Conservation (phyloP, 2,888 invertebrate species). For the Schrankia costaestrigalis region DNA sequence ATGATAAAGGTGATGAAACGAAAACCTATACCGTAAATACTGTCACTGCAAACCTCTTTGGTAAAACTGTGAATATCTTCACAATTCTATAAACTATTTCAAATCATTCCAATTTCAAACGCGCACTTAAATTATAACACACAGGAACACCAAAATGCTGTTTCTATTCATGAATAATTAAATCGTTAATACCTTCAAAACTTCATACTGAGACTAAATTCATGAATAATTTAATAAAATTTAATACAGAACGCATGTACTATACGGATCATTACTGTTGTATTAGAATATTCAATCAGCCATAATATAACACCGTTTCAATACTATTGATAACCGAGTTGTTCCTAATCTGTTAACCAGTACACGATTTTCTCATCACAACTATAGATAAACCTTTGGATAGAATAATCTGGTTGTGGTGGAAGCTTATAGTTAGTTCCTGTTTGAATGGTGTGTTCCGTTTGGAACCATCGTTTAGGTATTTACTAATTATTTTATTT, state of each 20-base stretch:
- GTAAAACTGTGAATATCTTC: too few relatives aligned
- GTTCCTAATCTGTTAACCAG: conserved; percentile 31
- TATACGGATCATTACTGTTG: conserved; percentile 9
- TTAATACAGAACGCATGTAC: conserved; percentile 9
- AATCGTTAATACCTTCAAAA: conserved; percentile 1
- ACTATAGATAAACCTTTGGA: conserved; percentile 32
- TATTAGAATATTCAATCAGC: conserved; percentile 30
- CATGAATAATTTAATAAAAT: conserved; percentile 11
- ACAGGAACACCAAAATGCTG: conserved; percentile 1
- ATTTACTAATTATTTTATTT: too few relatives aligned
- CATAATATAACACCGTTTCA: conserved; percentile 15
- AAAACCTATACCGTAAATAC: too few relatives aligned
- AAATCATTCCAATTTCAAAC: too few relatives aligned
- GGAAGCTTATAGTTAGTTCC: conserved; percentile 31
- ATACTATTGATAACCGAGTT: conserved; percentile 23
- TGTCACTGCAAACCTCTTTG: too few relatives aligned
- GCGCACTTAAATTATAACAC: too few relatives aligned
- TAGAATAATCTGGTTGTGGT: conserved; percentile 31
- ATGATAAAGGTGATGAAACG: too few relatives aligned
- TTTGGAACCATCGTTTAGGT: conserved; percentile 4
- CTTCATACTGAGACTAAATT: conserved; percentile 3
- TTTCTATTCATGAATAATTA: conserved; percentile 6
- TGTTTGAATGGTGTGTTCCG: conserved; percentile 18
- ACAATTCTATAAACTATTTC: too few relatives aligned
- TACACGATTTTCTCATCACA: conserved; percentile 42